Percentiles rank a stretch among this genome's conserved stretches.
Conservation (phyloP, 2,113 vertebrate species). For the Regulus satrapa region DNA sequence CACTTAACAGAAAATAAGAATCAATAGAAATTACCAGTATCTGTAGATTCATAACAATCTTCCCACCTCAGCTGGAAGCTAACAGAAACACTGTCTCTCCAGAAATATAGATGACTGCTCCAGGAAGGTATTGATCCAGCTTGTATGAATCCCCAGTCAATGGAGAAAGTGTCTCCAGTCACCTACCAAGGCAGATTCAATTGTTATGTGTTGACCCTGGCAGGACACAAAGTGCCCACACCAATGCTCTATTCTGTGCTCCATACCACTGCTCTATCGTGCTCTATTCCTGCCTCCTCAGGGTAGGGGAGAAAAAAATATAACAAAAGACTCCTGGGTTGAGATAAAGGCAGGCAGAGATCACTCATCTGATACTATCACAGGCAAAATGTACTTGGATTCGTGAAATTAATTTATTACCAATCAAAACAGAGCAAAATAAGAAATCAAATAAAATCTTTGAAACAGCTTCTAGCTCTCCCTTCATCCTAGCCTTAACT, state of each 20-base stretch:
- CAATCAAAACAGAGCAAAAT: background rate
- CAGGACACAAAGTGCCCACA: background rate
- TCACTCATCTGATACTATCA: background rate
- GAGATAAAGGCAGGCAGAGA: background rate
- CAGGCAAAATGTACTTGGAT: background rate
- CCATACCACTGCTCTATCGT: no score
- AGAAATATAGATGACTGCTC: background rate
- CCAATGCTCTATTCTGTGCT: no score
- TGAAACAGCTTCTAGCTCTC: background rate
- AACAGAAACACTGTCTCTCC: background rate
- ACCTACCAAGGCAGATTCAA: background rate
- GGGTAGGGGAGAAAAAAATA: background rate
- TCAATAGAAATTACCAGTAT: background rate
- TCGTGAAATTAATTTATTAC: background rate
- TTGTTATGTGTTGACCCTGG: background rate
- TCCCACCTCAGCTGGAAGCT: background rate
- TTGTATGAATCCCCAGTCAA: background rate
- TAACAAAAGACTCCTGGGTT: background rate
- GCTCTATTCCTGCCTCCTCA: background rate
- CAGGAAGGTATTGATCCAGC: background rate
- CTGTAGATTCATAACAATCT: background rate
- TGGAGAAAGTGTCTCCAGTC: background rate
- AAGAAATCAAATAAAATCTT: background rate
- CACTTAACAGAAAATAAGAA: background rate
- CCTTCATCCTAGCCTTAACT: background rate